phyloP scores from a whole-genome alignment of 2,113 vertebrate genomes.

The Ondatra zibethicus region DNA sequence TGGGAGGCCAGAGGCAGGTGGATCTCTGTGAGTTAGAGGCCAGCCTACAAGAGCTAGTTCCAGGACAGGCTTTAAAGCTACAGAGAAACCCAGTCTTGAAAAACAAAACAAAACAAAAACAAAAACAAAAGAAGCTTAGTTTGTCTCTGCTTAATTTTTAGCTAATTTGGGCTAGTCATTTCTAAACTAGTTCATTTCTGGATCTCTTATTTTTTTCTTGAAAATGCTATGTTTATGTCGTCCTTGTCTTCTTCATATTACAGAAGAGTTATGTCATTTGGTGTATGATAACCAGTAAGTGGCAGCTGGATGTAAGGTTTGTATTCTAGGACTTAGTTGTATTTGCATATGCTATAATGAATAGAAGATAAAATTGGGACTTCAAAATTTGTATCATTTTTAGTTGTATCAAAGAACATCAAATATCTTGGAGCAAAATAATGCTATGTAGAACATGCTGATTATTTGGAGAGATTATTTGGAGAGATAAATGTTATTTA shows the following conservation, averaged over 20 bases:
- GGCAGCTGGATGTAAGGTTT: not conserved
- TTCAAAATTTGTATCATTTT: constrained; percentile 30
- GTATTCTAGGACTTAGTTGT: not conserved
- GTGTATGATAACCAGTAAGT: not conserved
- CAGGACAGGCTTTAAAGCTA: no score
- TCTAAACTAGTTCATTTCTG: not conserved
- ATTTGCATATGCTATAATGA: not conserved
- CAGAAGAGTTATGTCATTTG: not conserved
- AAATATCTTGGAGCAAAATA: constrained; percentile 27
- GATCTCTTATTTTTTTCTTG: constrained; percentile 17
- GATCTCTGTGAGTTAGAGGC: no score
- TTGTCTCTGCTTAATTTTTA: constrained; percentile 26
- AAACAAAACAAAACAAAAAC: no score
- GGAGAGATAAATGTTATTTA: not conserved
- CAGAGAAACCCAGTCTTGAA: no score
- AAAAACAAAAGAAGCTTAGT: not conserved
- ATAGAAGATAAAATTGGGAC: constrained; percentile 26
- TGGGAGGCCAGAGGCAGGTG: no score
- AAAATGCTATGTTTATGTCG: not conserved
- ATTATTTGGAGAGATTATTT: constrained; percentile 35
- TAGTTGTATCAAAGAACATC: not conserved
- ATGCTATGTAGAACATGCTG: constrained; percentile 24
- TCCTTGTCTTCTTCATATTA: not conserved
- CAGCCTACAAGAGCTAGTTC: no score
- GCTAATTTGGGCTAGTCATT: constrained; percentile 9